Conservation (phyloP, 2,888 invertebrate species). For the Melieria omissa region DNA sequence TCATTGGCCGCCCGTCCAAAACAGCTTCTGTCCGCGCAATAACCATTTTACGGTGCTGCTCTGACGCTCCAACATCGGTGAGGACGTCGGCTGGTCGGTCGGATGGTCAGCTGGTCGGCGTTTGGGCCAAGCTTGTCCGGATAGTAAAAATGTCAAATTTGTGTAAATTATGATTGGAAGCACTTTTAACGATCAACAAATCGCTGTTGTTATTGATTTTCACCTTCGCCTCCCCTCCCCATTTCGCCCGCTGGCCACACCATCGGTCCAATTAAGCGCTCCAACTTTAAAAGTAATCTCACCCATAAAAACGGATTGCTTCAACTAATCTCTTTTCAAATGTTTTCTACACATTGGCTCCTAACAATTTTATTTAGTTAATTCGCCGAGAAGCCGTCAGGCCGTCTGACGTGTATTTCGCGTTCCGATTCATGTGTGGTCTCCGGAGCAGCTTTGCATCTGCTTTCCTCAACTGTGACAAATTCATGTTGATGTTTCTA, state of each 20-base stretch:
- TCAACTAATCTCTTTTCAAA: slow-evolving; percentile 37
- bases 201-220: neutral
- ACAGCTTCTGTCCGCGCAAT: too few relatives aligned
- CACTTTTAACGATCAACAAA: too few relatives aligned
- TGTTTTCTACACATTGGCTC: neutral
- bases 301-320: slow-evolving; percentile 58
- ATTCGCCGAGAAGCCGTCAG: too few relatives aligned
- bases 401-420: neutral
- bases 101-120: too few relatives aligned
- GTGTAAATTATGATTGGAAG: slow-evolving; percentile 49
- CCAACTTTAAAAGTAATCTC: slow-evolving; percentile 49
- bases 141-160: slow-evolving; percentile 60
- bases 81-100: too few relatives aligned
- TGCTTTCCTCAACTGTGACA: slow-evolving; percentile 7
- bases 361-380: too few relatives aligned
- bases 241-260: neutral
- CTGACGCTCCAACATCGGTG: too few relatives aligned
- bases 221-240: neutral
- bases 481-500: slow-evolving; percentile 3
- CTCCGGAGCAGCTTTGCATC: neutral
- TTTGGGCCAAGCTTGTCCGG: neutral
- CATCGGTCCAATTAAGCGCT: neutral
- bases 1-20: too few relatives aligned
- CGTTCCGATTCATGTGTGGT: slow-evolving; percentile 2
- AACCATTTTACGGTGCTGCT: too few relatives aligned